Evolutionary conservation across 2,888 invertebrate species (phyloP).

Genomic region (Sturmia bella): DNA sequence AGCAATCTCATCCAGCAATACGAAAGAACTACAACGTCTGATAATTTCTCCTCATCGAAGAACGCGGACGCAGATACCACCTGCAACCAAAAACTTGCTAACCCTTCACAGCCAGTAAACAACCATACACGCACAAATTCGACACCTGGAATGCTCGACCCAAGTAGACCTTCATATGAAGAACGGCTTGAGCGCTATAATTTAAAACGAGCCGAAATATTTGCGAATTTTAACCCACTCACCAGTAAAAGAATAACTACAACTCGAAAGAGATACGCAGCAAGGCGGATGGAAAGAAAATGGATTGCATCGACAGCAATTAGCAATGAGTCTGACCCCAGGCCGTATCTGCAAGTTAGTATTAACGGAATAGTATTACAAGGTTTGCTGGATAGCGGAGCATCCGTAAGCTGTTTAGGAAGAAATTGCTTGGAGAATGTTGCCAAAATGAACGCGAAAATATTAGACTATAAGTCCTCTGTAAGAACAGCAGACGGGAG

Average conservation of each 20-base stretch:
- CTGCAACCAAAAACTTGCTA: too few relatives aligned
- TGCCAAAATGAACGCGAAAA: not conserved
- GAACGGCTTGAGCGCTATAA: not conserved
- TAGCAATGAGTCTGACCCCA: not conserved
- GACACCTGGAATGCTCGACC: too few relatives aligned
- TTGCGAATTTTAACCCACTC: not conserved
- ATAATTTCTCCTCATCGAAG: too few relatives aligned
- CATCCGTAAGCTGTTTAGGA: slow-evolving; percentile 15
- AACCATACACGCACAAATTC: too few relatives aligned
- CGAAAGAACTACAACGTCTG: too few relatives aligned
- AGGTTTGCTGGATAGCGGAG: not conserved
- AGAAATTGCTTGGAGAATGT: slow-evolving; percentile 17
- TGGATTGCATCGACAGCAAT: not conserved
- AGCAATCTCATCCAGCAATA: too few relatives aligned
- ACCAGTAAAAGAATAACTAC: not conserved
- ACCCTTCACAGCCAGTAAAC: too few relatives aligned
- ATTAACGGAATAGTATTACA: not conserved
- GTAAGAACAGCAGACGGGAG: slow-evolving; percentile 4
- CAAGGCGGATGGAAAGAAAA: slow-evolving; percentile 5
- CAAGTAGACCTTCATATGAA: too few relatives aligned
- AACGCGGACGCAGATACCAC: too few relatives aligned
- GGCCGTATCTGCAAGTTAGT: not conserved
- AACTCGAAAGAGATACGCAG: not conserved
- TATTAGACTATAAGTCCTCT: not conserved
- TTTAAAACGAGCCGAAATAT: not conserved